Conservation (phyloP, 2,113 vertebrate species). For the Rynchops niger region DNA sequence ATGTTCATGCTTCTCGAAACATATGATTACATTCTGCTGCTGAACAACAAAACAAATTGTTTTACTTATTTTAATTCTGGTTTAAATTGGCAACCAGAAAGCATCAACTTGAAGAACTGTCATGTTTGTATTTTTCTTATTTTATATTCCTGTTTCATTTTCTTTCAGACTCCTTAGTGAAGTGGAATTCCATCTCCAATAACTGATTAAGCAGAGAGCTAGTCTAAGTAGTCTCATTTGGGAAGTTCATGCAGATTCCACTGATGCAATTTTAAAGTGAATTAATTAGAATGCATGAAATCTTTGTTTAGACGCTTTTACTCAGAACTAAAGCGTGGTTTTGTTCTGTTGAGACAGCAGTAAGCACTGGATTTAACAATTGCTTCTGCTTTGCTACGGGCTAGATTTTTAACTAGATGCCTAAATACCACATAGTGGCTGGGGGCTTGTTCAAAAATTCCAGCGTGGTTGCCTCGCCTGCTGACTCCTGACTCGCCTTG, state of each 20-base stretch:
- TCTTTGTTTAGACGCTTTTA: not conserved
- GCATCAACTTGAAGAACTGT: not conserved
- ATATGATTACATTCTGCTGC: not conserved
- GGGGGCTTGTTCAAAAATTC: slow-evolving; percentile 25
- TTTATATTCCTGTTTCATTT: not conserved
- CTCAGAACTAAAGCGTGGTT: not conserved
- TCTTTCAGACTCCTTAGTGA: not conserved
- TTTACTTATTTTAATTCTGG: slow-evolving; percentile 23
- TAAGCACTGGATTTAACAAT: slow-evolving; percentile 2
- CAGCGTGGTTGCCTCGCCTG: not conserved
- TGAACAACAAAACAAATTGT: not conserved
- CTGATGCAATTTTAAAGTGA: not conserved
- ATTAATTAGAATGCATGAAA: not conserved
- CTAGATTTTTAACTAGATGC: slow-evolving; percentile 25
- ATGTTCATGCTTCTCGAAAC: not conserved
- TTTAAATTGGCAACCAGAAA: slow-evolving; percentile 8
- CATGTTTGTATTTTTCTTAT: not conserved
- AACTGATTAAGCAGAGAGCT: not conserved
- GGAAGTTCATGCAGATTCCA: not conserved
- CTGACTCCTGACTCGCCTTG: not conserved
- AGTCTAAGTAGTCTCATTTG: not conserved
- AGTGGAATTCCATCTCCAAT: not conserved
- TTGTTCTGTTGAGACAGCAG: not conserved
- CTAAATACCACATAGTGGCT: slow-evolving; percentile 5
- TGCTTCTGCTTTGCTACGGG: slow-evolving; percentile 1